These are phyloP conservation scores for Limnodromus scolopaceus DNA, from an alignment of 2,797 vertebrate species.

Conservation along the genomic window DNA sequence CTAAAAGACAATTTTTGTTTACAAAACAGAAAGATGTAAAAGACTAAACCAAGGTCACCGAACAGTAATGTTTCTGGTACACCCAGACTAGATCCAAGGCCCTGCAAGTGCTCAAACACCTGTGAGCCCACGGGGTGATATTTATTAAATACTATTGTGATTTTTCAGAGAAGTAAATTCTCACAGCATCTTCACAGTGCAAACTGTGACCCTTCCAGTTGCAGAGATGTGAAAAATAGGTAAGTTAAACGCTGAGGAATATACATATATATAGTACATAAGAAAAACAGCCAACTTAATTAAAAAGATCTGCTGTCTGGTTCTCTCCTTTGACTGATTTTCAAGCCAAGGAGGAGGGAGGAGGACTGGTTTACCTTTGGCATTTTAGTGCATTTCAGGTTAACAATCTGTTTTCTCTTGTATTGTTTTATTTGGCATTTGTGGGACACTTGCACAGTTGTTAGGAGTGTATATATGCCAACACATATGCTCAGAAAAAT, in stretches of 20 bases:
- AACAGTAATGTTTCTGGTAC: background rate
- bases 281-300: background rate
- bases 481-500: background rate
- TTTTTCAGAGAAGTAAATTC: background rate
- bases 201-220: background rate
- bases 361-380: background rate
- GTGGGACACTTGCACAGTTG: background rate
- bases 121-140: background rate
- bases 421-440: background rate
- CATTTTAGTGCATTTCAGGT: background rate
- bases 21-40: background rate
- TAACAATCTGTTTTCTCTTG: background rate
- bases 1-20: background rate
- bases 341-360: background rate
- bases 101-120: background rate
- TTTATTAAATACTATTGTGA: fast-evolving
- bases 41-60: background rate
- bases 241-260: background rate
- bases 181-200: background rate
- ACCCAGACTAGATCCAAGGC: background rate
- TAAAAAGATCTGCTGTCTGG: background rate
- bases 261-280: fast-evolving
- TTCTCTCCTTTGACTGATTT: background rate
- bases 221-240: background rate
- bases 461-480: background rate